Evolutionary conservation across 2,797 vertebrate species (phyloP).

Genomic region (Falco novaeseelandiae): DNA sequence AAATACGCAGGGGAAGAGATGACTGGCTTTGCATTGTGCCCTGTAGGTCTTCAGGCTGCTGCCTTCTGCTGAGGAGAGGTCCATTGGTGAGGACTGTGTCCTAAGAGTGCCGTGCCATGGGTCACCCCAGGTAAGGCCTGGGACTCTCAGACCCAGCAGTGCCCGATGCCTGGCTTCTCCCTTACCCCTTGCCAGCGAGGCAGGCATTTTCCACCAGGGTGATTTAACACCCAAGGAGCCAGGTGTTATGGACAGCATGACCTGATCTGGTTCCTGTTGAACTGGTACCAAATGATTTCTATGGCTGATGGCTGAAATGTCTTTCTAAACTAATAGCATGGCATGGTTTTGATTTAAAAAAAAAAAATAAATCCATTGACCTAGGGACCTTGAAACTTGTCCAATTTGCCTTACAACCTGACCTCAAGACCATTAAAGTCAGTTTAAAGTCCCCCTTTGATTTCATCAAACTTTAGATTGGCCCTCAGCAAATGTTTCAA

Average conservation of each 20-base stretch:
- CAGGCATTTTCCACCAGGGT: background rate
- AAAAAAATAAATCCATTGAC: background rate
- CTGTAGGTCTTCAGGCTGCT: background rate
- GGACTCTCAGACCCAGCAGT: background rate
- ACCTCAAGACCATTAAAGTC: background rate
- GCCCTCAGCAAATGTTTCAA: conserved; percentile 35
- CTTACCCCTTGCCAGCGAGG: background rate
- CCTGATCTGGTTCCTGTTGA: background rate
- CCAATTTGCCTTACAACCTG: conserved; percentile 45
- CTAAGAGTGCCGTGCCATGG: background rate
- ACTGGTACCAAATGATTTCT: background rate
- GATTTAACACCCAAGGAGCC: background rate
- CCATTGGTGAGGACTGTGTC: background rate
- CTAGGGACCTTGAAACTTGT: conserved; percentile 12
- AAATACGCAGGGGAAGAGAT: background rate
- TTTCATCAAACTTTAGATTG: conserved; percentile 7
- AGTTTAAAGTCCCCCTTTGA: conserved; percentile 8
- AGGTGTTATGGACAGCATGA: background rate
- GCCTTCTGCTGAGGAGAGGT: background rate
- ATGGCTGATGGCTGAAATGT: background rate
- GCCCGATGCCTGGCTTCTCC: background rate
- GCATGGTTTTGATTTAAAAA: background rate
- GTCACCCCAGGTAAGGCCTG: background rate
- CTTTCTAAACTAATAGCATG: background rate
- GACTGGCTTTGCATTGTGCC: background rate